Base-by-base conservation (phyloP, 37 sponge, comb jelly and placozoan species). In the Ianthella basta region DNA sequence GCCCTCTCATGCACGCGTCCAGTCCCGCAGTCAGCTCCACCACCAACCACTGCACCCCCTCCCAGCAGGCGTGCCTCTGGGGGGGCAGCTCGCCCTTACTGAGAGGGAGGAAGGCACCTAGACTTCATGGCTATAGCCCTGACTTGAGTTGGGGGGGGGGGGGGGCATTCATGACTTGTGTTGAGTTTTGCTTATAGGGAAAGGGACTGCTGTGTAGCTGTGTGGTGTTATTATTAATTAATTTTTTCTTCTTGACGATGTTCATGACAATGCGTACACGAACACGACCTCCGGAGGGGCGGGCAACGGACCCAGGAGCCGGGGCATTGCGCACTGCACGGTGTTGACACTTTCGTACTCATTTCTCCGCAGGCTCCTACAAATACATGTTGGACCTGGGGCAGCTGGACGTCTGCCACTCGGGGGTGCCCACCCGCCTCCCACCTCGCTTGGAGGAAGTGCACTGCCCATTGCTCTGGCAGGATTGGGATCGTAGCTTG, bases 401-500 rank as follows among this genome's bases (percentile, higher is more conserved):
- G 4, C 72, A 72, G 15, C 72, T 72, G 72, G 72, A 72, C 37
- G 72, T 35, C 36, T 72, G 72, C 55, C 21, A 14, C 55, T 50
- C 79, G 10, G 53, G 4, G 40, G 55, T 56, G 36, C 70, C 59
- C 70, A 14, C 41, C 20, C 8, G 37, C n/a, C 84, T 53, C 19
- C 13, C 30, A 39, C 23, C 30, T 6, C 4, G 18, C 68, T 18
- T 83, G 33, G 4, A 24, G 24, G 15, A 56, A 16, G 37, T 84
- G 18, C 16, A 32, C 8, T 56, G 73, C 19, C 84, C 84, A 1
- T 33, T 84, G 59, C 38, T 8, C 20, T 25, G 40, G 8, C 69
- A 33, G 0, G 24, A 14, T 14, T 84, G 84, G 84, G 15, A 56
- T 3, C n/a, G 30, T 0, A 38, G 20, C 3, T 41, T 84, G 59